These are phyloP conservation scores for Mastomys coucha DNA, from an alignment of 2,113 vertebrate genomes.

Conservation along the genomic window DNA sequence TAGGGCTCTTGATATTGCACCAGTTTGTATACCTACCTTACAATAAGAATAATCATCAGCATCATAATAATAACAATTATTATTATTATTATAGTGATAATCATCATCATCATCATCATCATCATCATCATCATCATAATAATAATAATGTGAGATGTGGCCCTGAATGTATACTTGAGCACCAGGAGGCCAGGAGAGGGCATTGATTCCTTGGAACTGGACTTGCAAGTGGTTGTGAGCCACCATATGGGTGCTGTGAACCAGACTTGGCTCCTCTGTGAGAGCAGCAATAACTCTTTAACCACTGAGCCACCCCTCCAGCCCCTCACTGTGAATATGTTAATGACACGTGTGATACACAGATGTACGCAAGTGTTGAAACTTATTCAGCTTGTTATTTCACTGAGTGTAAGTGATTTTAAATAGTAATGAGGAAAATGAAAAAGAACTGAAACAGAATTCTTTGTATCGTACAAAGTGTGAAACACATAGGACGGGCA, in stretches of 20 bases:
- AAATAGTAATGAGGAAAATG: not conserved
- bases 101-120: too few species aligned
- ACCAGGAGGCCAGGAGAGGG: not conserved
- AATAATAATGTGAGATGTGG: not conserved
- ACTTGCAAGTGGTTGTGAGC: not conserved
- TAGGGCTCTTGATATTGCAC: too few species aligned
- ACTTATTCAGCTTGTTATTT: not conserved
- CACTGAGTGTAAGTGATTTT: not conserved
- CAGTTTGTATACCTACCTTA: not conserved
- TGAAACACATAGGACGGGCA: not conserved
- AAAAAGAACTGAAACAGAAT: not conserved
- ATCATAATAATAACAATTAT: too few species aligned
- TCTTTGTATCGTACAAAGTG: constrained; percentile 14
- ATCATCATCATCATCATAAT: too few species aligned
- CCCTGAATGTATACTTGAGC: not conserved
- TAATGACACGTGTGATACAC: not conserved
- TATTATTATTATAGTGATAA: too few species aligned
- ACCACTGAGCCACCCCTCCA: not conserved
- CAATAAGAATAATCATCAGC: too few species aligned
- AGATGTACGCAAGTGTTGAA: not conserved
- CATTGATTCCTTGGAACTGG: not conserved
- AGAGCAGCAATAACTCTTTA: not conserved
- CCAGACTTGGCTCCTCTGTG: not conserved
- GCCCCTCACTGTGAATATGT: not conserved
- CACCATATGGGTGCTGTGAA: not conserved